phyloP scores from a whole-genome alignment of 2,113 vertebrate species.

The Sapayoa aenigma region DNA sequence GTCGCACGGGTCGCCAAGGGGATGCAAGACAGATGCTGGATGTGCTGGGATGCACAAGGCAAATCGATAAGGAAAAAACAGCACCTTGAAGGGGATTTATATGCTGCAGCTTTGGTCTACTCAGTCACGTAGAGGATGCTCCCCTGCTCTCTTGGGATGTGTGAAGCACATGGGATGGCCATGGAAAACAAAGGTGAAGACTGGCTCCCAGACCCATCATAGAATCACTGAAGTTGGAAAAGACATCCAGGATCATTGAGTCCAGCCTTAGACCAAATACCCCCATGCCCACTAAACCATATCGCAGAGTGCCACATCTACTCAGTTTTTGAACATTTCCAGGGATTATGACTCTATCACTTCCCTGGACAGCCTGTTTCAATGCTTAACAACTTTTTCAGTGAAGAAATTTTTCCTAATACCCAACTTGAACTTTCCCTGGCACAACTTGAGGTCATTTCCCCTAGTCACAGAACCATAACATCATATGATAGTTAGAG shows the following conservation, averaged over 20 bases:
- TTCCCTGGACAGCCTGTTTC: background rate
- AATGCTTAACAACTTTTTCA: background rate
- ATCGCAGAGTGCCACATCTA: background rate
- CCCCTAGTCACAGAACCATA: background rate
- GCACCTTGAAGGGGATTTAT: background rate
- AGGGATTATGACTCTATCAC: too few relatives aligned
- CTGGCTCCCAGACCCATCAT: rapidly evolving
- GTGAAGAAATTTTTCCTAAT: background rate
- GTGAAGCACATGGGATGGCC: background rate
- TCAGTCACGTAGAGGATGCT: rapidly evolving
- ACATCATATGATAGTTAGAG: background rate
- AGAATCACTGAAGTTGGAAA: background rate
- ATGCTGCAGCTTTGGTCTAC: background rate
- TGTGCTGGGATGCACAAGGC: background rate
- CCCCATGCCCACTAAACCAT: rapidly evolving
- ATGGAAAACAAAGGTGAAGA: background rate
- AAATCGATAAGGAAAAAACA: background rate
- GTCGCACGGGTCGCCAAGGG: background rate
- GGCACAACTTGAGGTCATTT: background rate
- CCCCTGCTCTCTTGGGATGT: background rate
- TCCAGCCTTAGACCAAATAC: background rate
- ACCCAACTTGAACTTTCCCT: background rate
- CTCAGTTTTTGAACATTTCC: too few relatives aligned
- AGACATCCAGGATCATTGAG: background rate
- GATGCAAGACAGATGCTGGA: background rate